A percentile compares a stretch with the other conserved stretches of the same genome.
Conservation (phyloP, 2,113 vertebrate genomes). For the Oceanodroma tethys region DNA sequence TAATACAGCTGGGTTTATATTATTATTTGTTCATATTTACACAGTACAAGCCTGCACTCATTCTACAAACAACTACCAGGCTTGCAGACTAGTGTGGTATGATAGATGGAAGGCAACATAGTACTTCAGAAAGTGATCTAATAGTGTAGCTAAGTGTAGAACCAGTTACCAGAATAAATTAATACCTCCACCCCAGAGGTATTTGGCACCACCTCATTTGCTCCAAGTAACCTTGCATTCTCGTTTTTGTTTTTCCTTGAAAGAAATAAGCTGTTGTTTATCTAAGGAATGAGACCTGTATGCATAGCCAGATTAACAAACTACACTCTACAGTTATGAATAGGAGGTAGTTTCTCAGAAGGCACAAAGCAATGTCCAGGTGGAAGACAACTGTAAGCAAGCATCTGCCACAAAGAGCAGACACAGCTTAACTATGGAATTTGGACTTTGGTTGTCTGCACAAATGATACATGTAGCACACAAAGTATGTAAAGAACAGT, state of each 20-base stretch:
- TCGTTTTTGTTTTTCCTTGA: neutral
- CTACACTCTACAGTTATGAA: neutral
- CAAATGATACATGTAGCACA: neutral
- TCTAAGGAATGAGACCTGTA: neutral
- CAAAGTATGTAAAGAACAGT: neutral
- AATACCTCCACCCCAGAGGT: neutral
- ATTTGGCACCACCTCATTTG: neutral
- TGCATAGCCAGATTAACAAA: neutral
- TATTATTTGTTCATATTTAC: neutral
- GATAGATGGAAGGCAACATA: neutral
- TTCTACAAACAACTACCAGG: neutral
- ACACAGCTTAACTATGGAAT: neutral
- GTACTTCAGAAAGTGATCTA: neutral
- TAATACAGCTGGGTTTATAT: neutral
- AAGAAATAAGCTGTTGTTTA: neutral
- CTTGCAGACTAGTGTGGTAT: neutral
- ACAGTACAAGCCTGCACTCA: neutral
- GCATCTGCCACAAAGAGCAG: neutral
- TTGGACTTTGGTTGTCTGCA: neutral
- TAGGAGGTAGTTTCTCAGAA: neutral
- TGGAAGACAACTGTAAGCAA: neutral
- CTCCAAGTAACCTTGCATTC: neutral
- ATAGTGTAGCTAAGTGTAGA: neutral
- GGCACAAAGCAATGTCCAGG: neutral
- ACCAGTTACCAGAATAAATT: neutral